Evolutionary conservation across 1,140 invertebrate genomes (phyloP).

Genomic region (Cydia strobilella): DNA sequence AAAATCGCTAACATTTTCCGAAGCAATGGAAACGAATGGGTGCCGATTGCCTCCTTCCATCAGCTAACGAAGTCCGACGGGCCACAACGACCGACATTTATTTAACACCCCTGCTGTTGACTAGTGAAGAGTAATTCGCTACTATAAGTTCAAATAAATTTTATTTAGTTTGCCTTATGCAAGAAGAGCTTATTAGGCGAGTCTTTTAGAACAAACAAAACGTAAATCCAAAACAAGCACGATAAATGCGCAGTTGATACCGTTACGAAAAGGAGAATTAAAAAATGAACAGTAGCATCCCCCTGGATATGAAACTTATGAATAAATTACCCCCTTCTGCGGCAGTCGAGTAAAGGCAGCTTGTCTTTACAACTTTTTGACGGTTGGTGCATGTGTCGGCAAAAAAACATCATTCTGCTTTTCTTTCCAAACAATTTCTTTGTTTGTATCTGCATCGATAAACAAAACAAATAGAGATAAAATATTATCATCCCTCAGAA

Average conservation of each 20-base stretch:
- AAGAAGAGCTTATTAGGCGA: neutral
- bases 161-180: neutral
- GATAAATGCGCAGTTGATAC: neutral
- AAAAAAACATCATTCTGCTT: neutral
- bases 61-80: slow-evolving; percentile 25
- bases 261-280: neutral
- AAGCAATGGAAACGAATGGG: slow-evolving; percentile 13
- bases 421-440: neutral
- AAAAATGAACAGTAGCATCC: neutral
- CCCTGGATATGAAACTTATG: neutral
- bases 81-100: slow-evolving; percentile 25
- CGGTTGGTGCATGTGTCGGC: neutral
- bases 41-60: slow-evolving; percentile 14
- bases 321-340: neutral
- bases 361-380: neutral
- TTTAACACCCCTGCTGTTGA: slow-evolving; percentile 9
- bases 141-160: slow-evolving; percentile 10
- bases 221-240: neutral
- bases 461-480: slow-evolving; percentile 15
- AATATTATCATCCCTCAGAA: neutral
- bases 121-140: neutral
- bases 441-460: slow-evolving; percentile 17
- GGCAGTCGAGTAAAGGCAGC: neutral
- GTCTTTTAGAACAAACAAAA: neutral
- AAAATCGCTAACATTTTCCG: neutral